Conservation (phyloP, 2,797 vertebrate species). For the Gallinago stenura region DNA sequence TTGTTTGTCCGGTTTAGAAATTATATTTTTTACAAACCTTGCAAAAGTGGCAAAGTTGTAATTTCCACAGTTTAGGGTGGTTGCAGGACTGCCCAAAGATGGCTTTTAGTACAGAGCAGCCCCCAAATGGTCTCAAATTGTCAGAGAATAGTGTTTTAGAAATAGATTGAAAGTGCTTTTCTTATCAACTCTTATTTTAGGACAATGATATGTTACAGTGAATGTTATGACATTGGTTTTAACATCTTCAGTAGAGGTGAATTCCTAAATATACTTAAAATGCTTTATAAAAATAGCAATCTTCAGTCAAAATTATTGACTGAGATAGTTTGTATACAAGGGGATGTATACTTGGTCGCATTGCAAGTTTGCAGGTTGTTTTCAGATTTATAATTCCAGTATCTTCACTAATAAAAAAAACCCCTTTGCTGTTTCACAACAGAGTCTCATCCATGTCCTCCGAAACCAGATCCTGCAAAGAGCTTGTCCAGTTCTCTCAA, state of each 20-base stretch:
- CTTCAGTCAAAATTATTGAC: background rate
- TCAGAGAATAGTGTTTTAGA: background rate
- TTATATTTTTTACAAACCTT: background rate
- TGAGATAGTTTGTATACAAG: background rate
- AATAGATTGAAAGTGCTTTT: background rate
- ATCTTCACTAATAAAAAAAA: background rate
- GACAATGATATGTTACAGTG: background rate
- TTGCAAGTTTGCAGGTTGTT: background rate
- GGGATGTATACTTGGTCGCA: background rate
- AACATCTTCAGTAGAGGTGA: background rate
- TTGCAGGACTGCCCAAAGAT: background rate
- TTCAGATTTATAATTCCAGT: background rate
- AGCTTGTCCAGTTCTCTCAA: conserved; percentile 86
- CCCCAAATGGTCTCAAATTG: background rate
- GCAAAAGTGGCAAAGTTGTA: background rate
- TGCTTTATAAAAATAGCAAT: background rate
- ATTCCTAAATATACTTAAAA: background rate
- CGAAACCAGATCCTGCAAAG: conserved; percentile 87
- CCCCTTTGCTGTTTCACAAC: background rate
- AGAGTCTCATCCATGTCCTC: conserved; percentile 94
- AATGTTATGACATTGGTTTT: background rate
- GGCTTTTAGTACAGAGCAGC: background rate
- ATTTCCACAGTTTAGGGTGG: background rate
- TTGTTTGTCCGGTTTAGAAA: background rate
- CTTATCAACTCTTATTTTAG: background rate